A percentile compares a stretch with the other conserved stretches of the same genome.
Conservation (phyloP, 2,113 vertebrate genomes). For the Etia nguti region DNA sequence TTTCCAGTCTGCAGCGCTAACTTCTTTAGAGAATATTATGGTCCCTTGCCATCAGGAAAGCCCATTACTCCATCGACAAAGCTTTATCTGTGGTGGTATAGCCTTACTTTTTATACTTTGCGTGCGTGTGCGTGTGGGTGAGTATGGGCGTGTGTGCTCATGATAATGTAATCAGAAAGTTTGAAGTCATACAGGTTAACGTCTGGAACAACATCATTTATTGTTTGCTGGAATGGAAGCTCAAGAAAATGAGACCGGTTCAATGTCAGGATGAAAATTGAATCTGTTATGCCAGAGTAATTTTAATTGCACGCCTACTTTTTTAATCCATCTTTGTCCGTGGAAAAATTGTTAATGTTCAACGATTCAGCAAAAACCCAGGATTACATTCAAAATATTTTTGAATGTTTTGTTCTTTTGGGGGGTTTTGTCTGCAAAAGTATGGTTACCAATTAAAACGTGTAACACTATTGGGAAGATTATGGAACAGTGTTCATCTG, state of each 20-base stretch:
- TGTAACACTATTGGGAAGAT: neutral
- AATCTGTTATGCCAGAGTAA: neutral
- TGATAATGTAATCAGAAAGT: conserved; percentile 48
- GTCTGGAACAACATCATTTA: conserved; percentile 16
- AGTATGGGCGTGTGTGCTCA: neutral
- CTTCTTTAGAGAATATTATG: conserved; percentile 64
- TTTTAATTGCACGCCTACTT: neutral
- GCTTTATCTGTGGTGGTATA: conserved; percentile 51
- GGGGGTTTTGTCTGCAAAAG: neutral
- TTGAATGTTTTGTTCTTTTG: neutral
- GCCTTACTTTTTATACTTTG: conserved; percentile 41
- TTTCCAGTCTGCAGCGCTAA: conserved; percentile 58
- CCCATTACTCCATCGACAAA: conserved; percentile 54
- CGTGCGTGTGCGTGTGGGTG: neutral
- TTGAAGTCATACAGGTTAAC: conserved; percentile 2
- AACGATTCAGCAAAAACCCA: neutral
- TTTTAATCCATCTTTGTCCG: neutral
- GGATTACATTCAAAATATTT: neutral
- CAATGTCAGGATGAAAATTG: conserved; percentile 17
- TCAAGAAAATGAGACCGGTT: conserved; percentile 14
- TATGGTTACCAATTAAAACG: neutral
- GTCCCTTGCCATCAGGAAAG: conserved; percentile 64
- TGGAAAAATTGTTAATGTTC: neutral
- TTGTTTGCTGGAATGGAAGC: conserved; percentile 5
- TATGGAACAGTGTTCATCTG: neutral